Conservation (phyloP, 2,113 vertebrate genomes). For the Leucoraja erinaceus region DNA sequence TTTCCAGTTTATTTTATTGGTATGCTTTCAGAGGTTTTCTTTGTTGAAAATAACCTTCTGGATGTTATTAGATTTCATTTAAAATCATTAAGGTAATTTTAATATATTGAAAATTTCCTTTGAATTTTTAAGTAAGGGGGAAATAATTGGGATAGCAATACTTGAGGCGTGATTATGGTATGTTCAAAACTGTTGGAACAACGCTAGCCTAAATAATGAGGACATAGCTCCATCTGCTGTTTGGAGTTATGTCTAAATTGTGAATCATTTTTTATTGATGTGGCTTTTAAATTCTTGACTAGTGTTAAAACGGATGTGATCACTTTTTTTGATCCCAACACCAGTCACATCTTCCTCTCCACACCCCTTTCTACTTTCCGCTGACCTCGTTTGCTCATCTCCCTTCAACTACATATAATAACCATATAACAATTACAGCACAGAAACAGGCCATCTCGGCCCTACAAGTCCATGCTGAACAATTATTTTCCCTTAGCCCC, state of each 20-base stretch:
- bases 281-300: neutral
- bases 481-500: no score
- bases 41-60: neutral
- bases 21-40: neutral
- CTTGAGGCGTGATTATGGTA: neutral
- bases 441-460: no score
- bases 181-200: neutral
- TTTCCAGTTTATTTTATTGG: neutral
- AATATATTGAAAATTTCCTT: neutral
- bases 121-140: neutral
- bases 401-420: no score
- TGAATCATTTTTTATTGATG: neutral
- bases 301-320: neutral
- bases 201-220: neutral
- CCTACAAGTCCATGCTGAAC: no score
- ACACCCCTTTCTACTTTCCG: no score
- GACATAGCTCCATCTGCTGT: slow-evolving; percentile 9
- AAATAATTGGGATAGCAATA: neutral
- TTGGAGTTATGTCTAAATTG: neutral
- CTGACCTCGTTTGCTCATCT: no score
- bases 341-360: no score
- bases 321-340: neutral
- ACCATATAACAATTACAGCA: no score
- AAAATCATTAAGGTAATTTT: neutral
- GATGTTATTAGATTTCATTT: neutral